Evolutionary conservation across 2,888 invertebrate genomes (phyloP).

Genomic region (Ypsolopha sequella): DNA sequence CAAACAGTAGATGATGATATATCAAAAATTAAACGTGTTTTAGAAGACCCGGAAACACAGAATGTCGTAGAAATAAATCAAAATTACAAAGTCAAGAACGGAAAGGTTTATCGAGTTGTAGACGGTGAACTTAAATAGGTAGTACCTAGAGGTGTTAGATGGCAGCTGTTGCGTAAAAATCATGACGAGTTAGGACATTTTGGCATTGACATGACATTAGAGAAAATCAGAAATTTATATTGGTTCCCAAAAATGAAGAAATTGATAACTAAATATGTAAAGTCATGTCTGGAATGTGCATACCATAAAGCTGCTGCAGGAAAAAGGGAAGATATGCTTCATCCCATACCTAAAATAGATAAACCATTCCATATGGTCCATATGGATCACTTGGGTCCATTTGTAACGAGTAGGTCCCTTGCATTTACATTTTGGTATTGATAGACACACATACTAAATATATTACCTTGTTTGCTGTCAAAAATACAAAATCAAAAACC

Average conservation of each 20-base stretch:
- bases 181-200: background rate
- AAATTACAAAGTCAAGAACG: background rate
- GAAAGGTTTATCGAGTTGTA: background rate
- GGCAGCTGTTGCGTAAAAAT: background rate
- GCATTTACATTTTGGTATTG: constrained; percentile 2
- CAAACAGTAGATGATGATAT: too few species aligned
- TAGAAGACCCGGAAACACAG: background rate
- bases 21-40: background rate
- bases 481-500: constrained; percentile 9
- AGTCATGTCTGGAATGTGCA: constrained; percentile 7
- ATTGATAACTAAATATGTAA: too few species aligned
- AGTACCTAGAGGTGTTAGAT: constrained; percentile 16
- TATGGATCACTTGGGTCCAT: constrained; percentile 4
- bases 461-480: constrained; percentile 3
- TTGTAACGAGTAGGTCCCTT: constrained; percentile 1
- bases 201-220: background rate
- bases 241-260: background rate
- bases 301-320: constrained; percentile 19
- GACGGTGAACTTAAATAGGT: constrained; percentile 16
- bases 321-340: constrained; percentile 22
- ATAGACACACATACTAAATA: constrained; percentile 5
- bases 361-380: constrained; percentile 1
- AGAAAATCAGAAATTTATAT: background rate
- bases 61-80: background rate
- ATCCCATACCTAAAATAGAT: constrained; percentile 7